Evolutionary conservation across 2,797 vertebrate genomes (phyloP).

Genomic region (Eleutherodactylus coqui): DNA sequence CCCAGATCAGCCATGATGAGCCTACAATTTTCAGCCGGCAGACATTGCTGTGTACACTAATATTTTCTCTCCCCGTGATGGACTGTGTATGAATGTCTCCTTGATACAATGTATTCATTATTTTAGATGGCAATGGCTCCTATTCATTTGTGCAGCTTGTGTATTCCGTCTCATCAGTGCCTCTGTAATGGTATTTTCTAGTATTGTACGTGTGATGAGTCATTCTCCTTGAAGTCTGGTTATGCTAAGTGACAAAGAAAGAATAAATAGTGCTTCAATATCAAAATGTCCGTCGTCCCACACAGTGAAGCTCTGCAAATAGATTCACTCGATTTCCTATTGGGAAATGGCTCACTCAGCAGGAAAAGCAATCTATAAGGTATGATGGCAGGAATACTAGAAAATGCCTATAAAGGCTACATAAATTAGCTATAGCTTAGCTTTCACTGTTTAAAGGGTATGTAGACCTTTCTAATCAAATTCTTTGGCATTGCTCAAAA

Average conservation of each 20-base stretch:
- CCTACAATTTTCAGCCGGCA: neutral
- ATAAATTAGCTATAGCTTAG: neutral
- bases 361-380: slow-evolving; percentile 24
- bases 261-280: slow-evolving; percentile 23
- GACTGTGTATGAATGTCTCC: neutral
- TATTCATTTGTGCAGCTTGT: slow-evolving; percentile 18
- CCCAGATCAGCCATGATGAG: neutral
- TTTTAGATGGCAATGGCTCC: neutral
- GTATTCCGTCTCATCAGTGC: slow-evolving; percentile 11
- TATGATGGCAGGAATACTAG: slow-evolving; percentile 13
- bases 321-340: slow-evolving; percentile 19
- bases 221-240: neutral
- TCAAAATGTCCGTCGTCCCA: slow-evolving; percentile 32
- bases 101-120: slow-evolving; percentile 14
- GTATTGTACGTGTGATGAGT: slow-evolving; percentile 11
- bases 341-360: slow-evolving; percentile 9
- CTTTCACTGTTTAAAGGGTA: neutral
- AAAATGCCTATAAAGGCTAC: neutral
- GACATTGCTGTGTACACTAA: slow-evolving; percentile 9
- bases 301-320: slow-evolving; percentile 20
- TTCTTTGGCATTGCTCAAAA: no score
- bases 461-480: neutral
- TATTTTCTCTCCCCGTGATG: slow-evolving; percentile 14
- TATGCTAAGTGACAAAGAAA: slow-evolving; percentile 7
- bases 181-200: slow-evolving; percentile 10